Evolutionary conservation across 92 coral and sea anemone genomes (phyloP).

Genomic region (Porites lobata): DNA sequence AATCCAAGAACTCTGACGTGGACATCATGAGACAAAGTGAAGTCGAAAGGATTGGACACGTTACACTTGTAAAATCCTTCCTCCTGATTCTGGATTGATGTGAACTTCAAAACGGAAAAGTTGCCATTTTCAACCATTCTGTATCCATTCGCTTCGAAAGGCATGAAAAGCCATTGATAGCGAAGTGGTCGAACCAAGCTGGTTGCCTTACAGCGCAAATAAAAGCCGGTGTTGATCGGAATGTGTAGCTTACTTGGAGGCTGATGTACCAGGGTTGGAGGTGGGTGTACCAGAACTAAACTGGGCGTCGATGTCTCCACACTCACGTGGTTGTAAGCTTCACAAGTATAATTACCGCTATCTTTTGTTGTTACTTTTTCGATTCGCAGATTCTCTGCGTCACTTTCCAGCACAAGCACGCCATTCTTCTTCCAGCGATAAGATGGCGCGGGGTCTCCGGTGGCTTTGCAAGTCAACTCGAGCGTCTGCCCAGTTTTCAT

Average conservation of each 20-base stretch:
- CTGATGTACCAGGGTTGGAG: constrained; percentile 72
- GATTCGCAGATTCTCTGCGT: constrained; percentile 38
- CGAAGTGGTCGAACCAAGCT: constrained; percentile 53
- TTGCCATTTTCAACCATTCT: constrained; percentile 35
- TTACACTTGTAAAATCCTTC: constrained; percentile 82
- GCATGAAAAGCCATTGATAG: constrained; percentile 82
- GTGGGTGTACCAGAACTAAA: constrained; percentile 71
- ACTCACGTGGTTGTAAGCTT: constrained; percentile 76
- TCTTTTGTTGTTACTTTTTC: constrained; percentile 43
- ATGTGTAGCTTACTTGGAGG: constrained; percentile 68
- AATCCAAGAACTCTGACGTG: constrained; percentile 65
- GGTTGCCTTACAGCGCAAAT: constrained; percentile 59
- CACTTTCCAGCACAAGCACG: constrained; percentile 31
- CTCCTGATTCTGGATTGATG: constrained; percentile 15
- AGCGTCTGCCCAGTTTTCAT: constrained; percentile 62
- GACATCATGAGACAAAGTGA: constrained; percentile 59
- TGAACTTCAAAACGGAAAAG: constrained; percentile 60
- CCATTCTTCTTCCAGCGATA: constrained; percentile 79
- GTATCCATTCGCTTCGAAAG: constrained; percentile 29
- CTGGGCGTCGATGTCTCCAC: constrained; percentile 68
- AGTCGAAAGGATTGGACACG: constrained; percentile 74
- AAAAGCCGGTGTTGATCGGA: constrained; percentile 47
- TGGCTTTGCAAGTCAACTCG: constrained; percentile 69
- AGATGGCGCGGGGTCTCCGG: constrained; percentile 52
- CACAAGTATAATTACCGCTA: constrained; percentile 78